Percentiles rank a stretch among this genome's conserved stretches.
These are phyloP conservation scores for Chironomus tentans DNA, from an alignment of 2,888 invertebrate genomes.

Conservation along the genomic window DNA sequence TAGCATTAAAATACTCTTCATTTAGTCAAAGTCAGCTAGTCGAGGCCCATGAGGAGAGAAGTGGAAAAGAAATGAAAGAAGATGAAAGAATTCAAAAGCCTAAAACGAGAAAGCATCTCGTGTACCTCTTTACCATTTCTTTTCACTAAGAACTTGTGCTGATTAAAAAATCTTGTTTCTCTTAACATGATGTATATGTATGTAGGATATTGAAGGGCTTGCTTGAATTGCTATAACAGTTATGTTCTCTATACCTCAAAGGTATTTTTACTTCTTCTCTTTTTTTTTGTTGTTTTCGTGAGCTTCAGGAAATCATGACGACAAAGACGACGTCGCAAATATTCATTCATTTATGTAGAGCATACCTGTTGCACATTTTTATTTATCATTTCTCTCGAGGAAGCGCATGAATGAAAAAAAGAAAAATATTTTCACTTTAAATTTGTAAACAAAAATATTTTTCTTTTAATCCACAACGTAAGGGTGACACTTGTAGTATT, in stretches of 20 bases:
- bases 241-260: neutral
- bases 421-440: neutral
- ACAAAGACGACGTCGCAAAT: neutral
- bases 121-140: conserved; percentile 4
- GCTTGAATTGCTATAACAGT: neutral
- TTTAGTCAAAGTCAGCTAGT: neutral
- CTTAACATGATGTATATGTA: neutral
- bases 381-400: too few relatives aligned
- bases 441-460: neutral
- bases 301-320: neutral
- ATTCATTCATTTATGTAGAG: neutral
- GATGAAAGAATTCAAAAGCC: neutral
- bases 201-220: conserved; percentile 10
- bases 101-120: neutral
- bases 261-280: neutral
- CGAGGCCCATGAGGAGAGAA: neutral
- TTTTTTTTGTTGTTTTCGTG: neutral
- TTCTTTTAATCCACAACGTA: neutral
- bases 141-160: conserved; percentile 10
- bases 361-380: neutral
- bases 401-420: neutral
- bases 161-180: conserved; percentile 26
- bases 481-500: neutral
- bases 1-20: too few relatives aligned
- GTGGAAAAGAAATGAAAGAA: neutral